Percentiles rank a stretch among this genome's conserved stretches.
Evolutionary conservation across 2,797 vertebrate genomes (phyloP).

Genomic region (Microctenopoma lineatum): DNA sequence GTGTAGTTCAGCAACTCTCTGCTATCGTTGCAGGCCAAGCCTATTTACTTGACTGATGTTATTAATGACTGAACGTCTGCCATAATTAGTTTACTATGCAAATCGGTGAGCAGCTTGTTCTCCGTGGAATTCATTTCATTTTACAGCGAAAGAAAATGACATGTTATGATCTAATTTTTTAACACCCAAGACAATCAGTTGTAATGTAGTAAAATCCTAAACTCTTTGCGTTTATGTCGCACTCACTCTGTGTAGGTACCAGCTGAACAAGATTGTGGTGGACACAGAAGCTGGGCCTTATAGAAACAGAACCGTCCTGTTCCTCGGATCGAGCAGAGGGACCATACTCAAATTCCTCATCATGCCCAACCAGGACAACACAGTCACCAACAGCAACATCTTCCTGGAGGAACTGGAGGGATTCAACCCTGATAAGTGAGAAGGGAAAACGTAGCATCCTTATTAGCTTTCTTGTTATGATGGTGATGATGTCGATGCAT

Average conservation of each 20-base stretch:
- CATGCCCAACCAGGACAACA: constrained; percentile 85
- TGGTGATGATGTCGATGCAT: neutral
- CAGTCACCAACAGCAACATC: constrained; percentile 69
- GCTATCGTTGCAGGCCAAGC: constrained; percentile 62
- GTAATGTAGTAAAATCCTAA: constrained; percentile 49
- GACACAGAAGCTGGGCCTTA: constrained; percentile 90
- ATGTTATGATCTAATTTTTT: constrained; percentile 53
- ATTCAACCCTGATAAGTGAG: constrained; percentile 92
- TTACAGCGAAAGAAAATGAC: constrained; percentile 48
- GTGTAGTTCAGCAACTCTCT: constrained; percentile 53
- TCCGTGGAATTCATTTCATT: constrained; percentile 58
- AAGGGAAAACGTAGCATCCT: neutral
- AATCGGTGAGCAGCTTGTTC: constrained; percentile 65
- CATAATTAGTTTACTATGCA: constrained; percentile 73
- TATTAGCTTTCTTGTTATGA: neutral
- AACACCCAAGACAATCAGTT: constrained; percentile 51
- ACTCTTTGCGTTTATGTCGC: constrained; percentile 22
- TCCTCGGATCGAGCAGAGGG: constrained; percentile 92
- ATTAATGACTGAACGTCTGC: constrained; percentile 71
- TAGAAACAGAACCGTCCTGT: constrained; percentile 92
- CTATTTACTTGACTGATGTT: constrained; percentile 73
- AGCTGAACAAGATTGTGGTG: constrained; percentile 93
- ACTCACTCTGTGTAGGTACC: constrained; percentile 84
- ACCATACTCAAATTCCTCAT: constrained; percentile 95
- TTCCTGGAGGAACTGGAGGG: constrained; percentile 96